Base-by-base conservation (phyloP, 2,113 vertebrate genomes). In the Saguinus imperator region DNA sequence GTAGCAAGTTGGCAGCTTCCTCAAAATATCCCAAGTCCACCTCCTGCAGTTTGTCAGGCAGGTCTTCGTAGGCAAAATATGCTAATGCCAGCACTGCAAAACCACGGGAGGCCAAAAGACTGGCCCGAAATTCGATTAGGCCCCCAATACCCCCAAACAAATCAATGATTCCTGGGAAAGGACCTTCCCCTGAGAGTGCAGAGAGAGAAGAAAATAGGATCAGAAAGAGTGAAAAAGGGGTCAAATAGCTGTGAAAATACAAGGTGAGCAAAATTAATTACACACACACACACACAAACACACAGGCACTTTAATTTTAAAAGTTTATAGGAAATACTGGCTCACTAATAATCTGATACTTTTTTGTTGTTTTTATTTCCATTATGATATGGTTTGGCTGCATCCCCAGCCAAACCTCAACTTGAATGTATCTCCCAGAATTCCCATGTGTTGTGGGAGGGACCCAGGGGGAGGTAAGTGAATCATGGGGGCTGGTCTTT, bases 121-220 rank as follows among this genome's bases (percentile, higher is more conserved):
- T 97, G 43, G 96, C 97, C 8, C 96, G 89, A 37, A 97, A 97
- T 88, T 98, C 98, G 64, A 85, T 0, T 4, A 98, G 83, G 6
- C 98, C 97, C 27, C 98, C 96, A 0, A 77, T 0, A 0, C 43
- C 72, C 6, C 96, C 98, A 57, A 97, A 97, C 75, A 98, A 40
- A 79, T 98, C 96, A 83, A 98, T 87, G 43, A 98, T 29, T 70
- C 97, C 98, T n/a, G 97, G 98, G n/a, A 98, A 98, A 70, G 97
- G 98, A 45, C 98, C 98, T 87, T 98, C 85, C 45, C 98, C 98
- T 98, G 57, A 40, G 4, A 83, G 40, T 48, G 94, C n/a, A 84
- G 37, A 87, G 12, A 88, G 12, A 86, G 14, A 61, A 80, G 43
- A 86, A 2, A 85, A 48, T 20, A 12, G 12, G 8, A 86, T 94